Conservation (phyloP, 1,140 invertebrate genomes). For the Heliconius hewitsoni region DNA sequence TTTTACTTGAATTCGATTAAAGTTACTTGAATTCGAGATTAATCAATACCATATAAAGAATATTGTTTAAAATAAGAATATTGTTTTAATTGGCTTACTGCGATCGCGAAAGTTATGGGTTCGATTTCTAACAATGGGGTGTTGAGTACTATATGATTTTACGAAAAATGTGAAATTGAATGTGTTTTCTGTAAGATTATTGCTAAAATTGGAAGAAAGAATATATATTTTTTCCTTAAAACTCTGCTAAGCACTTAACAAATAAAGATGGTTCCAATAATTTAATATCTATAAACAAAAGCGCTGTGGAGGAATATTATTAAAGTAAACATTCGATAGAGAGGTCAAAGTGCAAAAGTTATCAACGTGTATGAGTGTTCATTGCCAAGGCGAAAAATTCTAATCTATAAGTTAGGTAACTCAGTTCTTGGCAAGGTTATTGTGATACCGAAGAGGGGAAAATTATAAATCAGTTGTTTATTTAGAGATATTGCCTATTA, state of each 20-base stretch:
- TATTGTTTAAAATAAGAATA: no score
- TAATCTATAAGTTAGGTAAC: neutral
- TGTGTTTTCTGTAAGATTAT: neutral
- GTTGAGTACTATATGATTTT: no score
- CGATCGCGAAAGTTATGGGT: no score
- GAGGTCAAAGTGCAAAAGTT: neutral
- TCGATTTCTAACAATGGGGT: no score
- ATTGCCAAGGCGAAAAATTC: slow-evolving; percentile 13
- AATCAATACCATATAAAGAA: no score
- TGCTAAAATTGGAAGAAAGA: no score
- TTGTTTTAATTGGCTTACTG: no score
- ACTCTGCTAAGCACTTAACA: neutral
- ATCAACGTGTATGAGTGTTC: neutral
- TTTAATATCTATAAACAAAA: neutral
- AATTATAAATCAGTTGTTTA: neutral
- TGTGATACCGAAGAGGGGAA: neutral
- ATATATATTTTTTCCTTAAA: neutral
- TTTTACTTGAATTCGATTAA: no score
- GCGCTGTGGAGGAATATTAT: neutral
- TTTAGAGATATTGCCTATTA: no score
- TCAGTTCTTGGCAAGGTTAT: neutral
- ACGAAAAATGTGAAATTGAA: no score
- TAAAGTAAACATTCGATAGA: slow-evolving; percentile 1
- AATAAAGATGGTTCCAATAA: neutral
- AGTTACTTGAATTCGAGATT: no score